Percentiles rank a stretch among this genome's conserved stretches.
Evolutionary conservation across 2,797 vertebrate species (phyloP).

Genomic region (Pagetopsis macropterus): DNA sequence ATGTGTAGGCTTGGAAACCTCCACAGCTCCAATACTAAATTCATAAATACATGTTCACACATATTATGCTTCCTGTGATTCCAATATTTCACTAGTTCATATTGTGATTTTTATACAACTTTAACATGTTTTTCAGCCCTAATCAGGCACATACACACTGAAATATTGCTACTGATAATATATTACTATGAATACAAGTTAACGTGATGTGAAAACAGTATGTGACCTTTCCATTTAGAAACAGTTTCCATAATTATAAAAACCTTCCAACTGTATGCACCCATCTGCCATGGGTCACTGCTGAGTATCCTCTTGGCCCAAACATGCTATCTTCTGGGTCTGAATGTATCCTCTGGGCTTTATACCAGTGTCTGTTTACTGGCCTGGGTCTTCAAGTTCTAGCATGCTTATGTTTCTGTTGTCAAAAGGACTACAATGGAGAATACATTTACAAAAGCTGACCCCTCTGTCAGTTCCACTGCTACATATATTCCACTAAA

Average conservation of each 20-base stretch:
- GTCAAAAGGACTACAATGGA: conserved; percentile 39
- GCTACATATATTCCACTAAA: conserved; percentile 45
- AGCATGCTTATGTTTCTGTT: conserved; percentile 8
- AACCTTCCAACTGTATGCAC: conserved; percentile 22
- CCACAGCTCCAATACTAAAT: no score
- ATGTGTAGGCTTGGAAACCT: no score
- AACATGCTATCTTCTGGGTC: conserved; percentile 34
- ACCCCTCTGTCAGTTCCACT: conserved; percentile 39
- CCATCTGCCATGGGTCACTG: conserved; percentile 40
- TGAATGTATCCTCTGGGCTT: conserved; percentile 24
- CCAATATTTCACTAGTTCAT: no score
- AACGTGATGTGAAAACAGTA: neutral
- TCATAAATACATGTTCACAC: no score
- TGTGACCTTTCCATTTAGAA: conserved; percentile 38
- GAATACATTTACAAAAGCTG: conserved; percentile 30
- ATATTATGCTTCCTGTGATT: no score
- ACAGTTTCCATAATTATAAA: conserved; percentile 35
- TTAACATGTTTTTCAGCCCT: no score
- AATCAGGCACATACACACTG: neutral
- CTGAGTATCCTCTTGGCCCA: conserved; percentile 7
- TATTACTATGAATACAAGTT: neutral
- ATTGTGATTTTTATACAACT: no score
- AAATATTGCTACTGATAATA: neutral
- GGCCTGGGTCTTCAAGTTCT: conserved; percentile 13
- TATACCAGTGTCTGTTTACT: conserved; percentile 13